Conservation (phyloP, 2,797 vertebrate genomes). For the Cichlasoma orientale region DNA sequence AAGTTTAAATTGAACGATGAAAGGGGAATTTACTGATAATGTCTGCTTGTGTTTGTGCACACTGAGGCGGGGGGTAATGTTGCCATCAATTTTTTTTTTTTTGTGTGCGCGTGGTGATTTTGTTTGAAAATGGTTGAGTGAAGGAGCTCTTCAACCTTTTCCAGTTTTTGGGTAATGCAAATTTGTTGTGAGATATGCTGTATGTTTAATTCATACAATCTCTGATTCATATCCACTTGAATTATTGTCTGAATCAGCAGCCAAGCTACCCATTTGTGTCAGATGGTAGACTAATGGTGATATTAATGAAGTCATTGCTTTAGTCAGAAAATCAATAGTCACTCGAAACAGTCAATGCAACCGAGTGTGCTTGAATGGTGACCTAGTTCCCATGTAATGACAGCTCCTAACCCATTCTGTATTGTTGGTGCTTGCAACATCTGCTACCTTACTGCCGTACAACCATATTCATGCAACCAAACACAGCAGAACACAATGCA, state of each 20-base stretch:
- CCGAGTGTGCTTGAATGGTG: constrained; percentile 77
- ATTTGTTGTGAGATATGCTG: constrained; percentile 62
- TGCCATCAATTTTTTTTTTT: constrained; percentile 18
- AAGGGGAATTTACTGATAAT: constrained; percentile 61
- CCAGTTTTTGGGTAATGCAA: constrained; percentile 50
- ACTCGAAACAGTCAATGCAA: constrained; percentile 78
- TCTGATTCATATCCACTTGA: constrained; percentile 66
- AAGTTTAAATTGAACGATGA: constrained; percentile 76
- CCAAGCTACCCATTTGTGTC: constrained; percentile 78
- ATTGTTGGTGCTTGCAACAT: constrained; percentile 77
- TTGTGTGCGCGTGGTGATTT: constrained; percentile 7
- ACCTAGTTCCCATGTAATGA: constrained; percentile 82
- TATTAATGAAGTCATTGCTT: constrained; percentile 87
- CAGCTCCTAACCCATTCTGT: constrained; percentile 67
- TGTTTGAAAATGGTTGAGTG: constrained; percentile 28
- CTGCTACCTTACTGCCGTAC: constrained; percentile 67
- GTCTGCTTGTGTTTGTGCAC: constrained; percentile 59
- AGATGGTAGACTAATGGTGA: constrained; percentile 82
- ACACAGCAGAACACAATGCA: constrained; percentile 56
- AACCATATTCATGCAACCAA: constrained; percentile 60
- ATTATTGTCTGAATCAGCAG: constrained; percentile 67
- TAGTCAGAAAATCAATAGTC: constrained; percentile 86
- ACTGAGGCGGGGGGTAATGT: constrained; percentile 37
- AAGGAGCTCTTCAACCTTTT: constrained; percentile 34
- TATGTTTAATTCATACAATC: constrained; percentile 71